Base-by-base conservation (phyloP, 2,888 invertebrate genomes). In the Mylabris sibirica region DNA sequence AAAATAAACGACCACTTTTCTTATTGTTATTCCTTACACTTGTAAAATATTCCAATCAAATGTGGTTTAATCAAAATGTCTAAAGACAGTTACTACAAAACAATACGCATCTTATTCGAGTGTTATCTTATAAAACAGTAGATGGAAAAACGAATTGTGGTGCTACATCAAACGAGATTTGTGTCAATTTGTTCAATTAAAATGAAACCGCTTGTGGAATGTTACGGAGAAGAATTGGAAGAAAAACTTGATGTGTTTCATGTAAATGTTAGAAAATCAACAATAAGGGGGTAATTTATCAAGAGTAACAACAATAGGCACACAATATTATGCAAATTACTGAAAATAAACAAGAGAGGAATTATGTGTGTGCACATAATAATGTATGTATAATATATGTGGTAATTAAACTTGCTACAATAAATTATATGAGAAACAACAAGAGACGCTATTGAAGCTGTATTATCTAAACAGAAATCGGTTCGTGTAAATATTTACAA, bases 31-130 rank as follows among this genome's bases (percentile, higher is more conserved):
- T 4, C 17, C 6, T n/a, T 41, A 17, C 12, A 38, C n/a, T 44
- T 8, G n/a, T 44, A 6, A 44, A 44, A 44, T 17, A 44, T 17
- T 17, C 17, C n/a, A 44, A 44, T 44, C 3, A 60, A 65, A 44
- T 66, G 66, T 12, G 34, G 35, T 26, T 62, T 66, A 62, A 66
- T 62, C 62, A 57, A 41, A 57, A 62, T 34, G 62, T 24, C 62
- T 66, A 38, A 30, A 38, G 59, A 66, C 66, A 63, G 63, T 66
- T 63, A 57, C 17, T 41, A 34, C 59, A 63, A 41, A 66, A 66
- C 66, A 66, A 66, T 62, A 61, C 34, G 35, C 49, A 44, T 65
- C 59, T 38, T 38, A 14, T 17, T 66, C 44, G 61, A 57, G 34
- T 53, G 61, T 60, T 61, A 35, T 65, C 35, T 65, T 65, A 30